These are phyloP conservation scores for Tryphoninae sp. DNA, from an alignment of 2,888 invertebrate species.

Conservation along the genomic window DNA sequence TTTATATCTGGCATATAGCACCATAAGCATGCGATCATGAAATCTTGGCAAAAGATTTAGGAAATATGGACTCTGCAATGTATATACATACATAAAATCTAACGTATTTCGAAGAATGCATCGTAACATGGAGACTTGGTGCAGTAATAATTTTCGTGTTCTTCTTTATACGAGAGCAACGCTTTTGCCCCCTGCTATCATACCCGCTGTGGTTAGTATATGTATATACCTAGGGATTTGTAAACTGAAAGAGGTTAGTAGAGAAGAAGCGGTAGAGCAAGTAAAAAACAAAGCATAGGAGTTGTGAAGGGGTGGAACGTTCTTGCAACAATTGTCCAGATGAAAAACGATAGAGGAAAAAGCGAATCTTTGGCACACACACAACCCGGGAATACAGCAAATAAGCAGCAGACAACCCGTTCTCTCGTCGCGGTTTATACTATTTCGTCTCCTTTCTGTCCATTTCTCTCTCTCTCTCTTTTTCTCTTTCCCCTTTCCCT, in stretches of 20 bases:
- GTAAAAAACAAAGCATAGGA: slow-evolving; percentile 24
- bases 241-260: slow-evolving; percentile 30
- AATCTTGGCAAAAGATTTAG: not conserved
- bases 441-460: slow-evolving; percentile 37
- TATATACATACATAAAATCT: not conserved
- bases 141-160: slow-evolving; percentile 42
- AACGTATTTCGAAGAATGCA: not conserved
- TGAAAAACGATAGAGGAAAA: slow-evolving; percentile 52
- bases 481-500: slow-evolving; percentile 49
- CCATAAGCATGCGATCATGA: not conserved
- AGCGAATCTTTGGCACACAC: slow-evolving; percentile 56
- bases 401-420: slow-evolving; percentile 32
- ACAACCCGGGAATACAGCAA: slow-evolving; percentile 36
- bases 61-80: not conserved
- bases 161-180: slow-evolving; percentile 10
- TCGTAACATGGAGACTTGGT: not conserved
- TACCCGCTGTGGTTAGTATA: slow-evolving; percentile 18
- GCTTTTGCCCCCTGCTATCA: slow-evolving; percentile 14
- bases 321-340: slow-evolving; percentile 51
- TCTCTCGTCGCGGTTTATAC: slow-evolving; percentile 46
- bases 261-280: slow-evolving; percentile 8
- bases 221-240: slow-evolving; percentile 19
- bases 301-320: slow-evolving; percentile 32
- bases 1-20: not conserved
- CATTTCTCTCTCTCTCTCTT: slow-evolving; percentile 47